A percentile compares a stretch with the other conserved stretches of the same genome.
Evolutionary conservation across 2,113 vertebrate genomes (phyloP).

Genomic region (Hepsetus odoe): DNA sequence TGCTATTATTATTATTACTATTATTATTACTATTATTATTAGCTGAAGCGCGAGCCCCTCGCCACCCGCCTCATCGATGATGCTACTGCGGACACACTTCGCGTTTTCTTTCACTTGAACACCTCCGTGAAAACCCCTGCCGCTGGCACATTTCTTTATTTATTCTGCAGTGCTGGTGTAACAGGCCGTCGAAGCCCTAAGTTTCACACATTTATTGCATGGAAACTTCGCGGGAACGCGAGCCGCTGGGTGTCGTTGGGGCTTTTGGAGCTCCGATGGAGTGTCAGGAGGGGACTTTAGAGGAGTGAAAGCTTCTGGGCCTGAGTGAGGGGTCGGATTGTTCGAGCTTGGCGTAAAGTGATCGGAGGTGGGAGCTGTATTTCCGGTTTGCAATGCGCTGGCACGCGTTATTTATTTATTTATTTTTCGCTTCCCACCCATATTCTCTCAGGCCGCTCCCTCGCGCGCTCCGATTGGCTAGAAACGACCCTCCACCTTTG

Average conservation of each 20-base stretch:
- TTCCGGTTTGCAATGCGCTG: slow-evolving; percentile 41
- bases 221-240: not conserved
- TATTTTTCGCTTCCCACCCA: not conserved
- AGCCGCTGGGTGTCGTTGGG: no score
- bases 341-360: slow-evolving; percentile 31
- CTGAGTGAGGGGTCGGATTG: not conserved
- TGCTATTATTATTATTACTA: not conserved
- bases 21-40: not conserved
- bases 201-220: not conserved
- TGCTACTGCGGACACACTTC: slow-evolving; percentile 32
- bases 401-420: slow-evolving; percentile 17
- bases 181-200: slow-evolving; percentile 11
- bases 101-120: not conserved
- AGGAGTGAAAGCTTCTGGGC: not conserved
- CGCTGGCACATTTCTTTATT: not conserved
- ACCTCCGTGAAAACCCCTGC: not conserved
- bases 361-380: slow-evolving; percentile 29
- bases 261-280: not conserved
- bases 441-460: not conserved
- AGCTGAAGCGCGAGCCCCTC: not conserved
- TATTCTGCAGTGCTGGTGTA: not conserved
- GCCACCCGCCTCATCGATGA: not conserved
- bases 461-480: not conserved
- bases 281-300: not conserved
- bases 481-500: not conserved